These are phyloP conservation scores for Caenorhabditis sp. DNA, from an alignment of 2,888 invertebrate genomes.

Conservation along the genomic window DNA sequence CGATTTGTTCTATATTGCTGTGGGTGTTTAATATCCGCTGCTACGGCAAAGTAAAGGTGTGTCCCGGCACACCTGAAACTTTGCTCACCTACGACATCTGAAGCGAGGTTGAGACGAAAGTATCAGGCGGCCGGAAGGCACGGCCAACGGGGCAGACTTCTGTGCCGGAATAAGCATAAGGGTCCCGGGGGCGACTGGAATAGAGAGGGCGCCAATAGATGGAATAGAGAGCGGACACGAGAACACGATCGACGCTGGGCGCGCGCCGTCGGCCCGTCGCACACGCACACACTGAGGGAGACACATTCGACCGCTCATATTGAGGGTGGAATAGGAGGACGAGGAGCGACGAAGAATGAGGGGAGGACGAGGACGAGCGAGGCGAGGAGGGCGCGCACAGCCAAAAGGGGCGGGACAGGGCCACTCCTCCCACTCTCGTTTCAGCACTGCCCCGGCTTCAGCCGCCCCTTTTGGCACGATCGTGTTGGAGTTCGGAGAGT, in stretches of 20 bases:
- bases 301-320: constrained; percentile 58
- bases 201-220: constrained; percentile 9
- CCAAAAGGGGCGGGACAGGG: constrained; percentile 56
- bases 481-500: not conserved
- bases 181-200: not conserved
- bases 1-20: not conserved
- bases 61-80: constrained; percentile 79
- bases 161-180: not conserved
- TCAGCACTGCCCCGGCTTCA: constrained; percentile 26
- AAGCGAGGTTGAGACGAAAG: constrained; percentile 77
- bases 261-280: constrained; percentile 45
- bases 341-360: constrained; percentile 60
- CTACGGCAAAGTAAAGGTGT: constrained; percentile 42
- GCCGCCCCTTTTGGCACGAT: not conserved
- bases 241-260: constrained; percentile 48
- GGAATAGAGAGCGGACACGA: constrained; percentile 29
- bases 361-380: constrained; percentile 55
- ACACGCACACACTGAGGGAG: constrained; percentile 45
- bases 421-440: constrained; percentile 54
- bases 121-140: constrained; percentile 73
- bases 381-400: constrained; percentile 53
- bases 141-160: not conserved
- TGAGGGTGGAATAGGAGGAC: constrained; percentile 59
- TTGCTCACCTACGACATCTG: constrained; percentile 76
- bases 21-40: not conserved